Conservation (phyloP, 2,888 invertebrate species). For the Eulithis testata region DNA sequence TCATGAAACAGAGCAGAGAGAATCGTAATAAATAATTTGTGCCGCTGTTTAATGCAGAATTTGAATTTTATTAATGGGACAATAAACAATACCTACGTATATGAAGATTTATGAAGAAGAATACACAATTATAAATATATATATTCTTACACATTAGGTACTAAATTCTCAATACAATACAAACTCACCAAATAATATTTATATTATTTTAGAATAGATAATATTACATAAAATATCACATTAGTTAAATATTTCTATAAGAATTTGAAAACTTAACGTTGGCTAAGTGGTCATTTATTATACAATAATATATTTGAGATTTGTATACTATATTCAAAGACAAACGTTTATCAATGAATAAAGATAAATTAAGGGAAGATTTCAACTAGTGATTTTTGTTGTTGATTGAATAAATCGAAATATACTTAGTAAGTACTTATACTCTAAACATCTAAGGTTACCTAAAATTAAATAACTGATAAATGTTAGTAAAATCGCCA, state of each 20-base stretch:
- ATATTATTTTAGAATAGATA: conserved; percentile 30
- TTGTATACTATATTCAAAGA: conserved; percentile 5
- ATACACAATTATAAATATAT: background rate
- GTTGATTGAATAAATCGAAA: background rate
- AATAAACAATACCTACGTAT: background rate
- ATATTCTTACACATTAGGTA: conserved; percentile 7
- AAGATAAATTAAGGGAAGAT: conserved; percentile 33
- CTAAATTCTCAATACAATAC: conserved; percentile 16
- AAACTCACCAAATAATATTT: conserved; percentile 28
- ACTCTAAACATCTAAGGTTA: no score
- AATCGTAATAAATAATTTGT: background rate
- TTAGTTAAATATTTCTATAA: conserved; percentile 61
- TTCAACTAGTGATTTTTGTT: conserved; percentile 39
- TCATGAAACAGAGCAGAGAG: no score
- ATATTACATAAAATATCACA: conserved; percentile 78
- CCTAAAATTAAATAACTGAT: no score
- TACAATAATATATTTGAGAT: conserved; percentile 20
- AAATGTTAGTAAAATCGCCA: no score
- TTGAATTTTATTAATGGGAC: background rate
- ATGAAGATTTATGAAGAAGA: background rate
- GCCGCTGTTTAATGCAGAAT: background rate
- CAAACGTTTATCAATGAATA: conserved; percentile 5
- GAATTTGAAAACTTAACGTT: conserved; percentile 44
- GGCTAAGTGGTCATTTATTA: conserved; percentile 31
- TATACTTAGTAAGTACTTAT: no score